A percentile compares a stretch with the other conserved stretches of the same genome.
phyloP scores from a whole-genome alignment of 2,797 vertebrate genomes.

The Rhinatrema bivittatum region DNA sequence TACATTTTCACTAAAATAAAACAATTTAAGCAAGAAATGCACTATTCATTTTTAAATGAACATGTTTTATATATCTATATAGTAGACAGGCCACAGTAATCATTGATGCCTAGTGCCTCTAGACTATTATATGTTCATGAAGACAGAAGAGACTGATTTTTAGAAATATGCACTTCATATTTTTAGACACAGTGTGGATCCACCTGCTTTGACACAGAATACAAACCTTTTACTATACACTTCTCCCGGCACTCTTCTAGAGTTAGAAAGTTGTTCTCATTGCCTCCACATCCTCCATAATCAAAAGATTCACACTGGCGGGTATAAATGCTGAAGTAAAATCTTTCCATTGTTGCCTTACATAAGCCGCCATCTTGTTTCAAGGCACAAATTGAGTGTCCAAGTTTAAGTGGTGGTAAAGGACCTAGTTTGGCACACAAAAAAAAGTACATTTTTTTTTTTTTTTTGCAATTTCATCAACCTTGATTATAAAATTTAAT shows the following conservation, averaged over 20 bases:
- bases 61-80: no score
- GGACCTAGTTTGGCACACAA: conserved; percentile 7
- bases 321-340: conserved; percentile 67
- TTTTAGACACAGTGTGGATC: no score
- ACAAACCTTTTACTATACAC: conserved; percentile 68
- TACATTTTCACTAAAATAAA: no score
- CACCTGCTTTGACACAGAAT: no score
- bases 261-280: conserved; percentile 75
- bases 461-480: no score
- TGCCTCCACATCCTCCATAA: conserved; percentile 82
- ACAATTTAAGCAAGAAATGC: no score
- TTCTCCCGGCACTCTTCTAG: conserved; percentile 62
- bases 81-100: no score
- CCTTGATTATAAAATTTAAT: no score
- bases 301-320: conserved; percentile 66
- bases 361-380: conserved; percentile 73
- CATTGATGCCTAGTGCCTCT: no score
- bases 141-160: no score
- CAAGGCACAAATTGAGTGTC: conserved; percentile 67
- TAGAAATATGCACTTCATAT: no score
- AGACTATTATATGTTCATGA: background rate
- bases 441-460: background rate
- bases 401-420: conserved; percentile 43
- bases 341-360: conserved; percentile 63
- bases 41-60: no score